A percentile compares a stretch with the other conserved stretches of the same genome.
phyloP scores from a whole-genome alignment of 2,888 invertebrate species.

The Metacarcinus magister region DNA sequence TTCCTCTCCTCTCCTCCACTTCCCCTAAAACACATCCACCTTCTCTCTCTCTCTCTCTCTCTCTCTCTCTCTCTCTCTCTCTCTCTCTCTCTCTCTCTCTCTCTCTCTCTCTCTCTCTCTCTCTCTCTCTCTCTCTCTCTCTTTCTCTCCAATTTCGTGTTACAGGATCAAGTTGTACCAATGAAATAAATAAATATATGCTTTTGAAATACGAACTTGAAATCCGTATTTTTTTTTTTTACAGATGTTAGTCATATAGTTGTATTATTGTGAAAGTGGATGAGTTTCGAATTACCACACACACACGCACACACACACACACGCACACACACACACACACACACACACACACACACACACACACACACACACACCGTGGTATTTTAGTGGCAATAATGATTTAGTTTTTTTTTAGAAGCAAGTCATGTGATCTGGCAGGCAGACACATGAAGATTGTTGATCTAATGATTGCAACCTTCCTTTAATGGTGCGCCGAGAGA shows the following conservation, averaged over 20 bases:
- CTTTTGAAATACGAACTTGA: not conserved
- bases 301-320: not conserved
- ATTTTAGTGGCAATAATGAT: too few species aligned
- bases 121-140: constrained; percentile 60
- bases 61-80: constrained; percentile 28
- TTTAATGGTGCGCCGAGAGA: not conserved
- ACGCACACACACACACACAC: not conserved
- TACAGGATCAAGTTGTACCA: not conserved
- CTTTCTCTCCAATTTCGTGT: not conserved
- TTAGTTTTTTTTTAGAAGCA: not conserved
- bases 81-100: constrained; percentile 12
- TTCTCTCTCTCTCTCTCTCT: constrained; percentile 32
- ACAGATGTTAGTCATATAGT: not conserved
- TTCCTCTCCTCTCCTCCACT: not conserved
- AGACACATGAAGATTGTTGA: not conserved
- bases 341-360: constrained; percentile 2
- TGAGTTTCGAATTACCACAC: not conserved
- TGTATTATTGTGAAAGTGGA: not conserved
- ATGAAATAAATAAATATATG: not conserved
- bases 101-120: constrained; percentile 53
- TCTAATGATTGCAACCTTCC: not conserved
- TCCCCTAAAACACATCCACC: too few species aligned
- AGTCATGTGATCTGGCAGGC: constrained; percentile 4
- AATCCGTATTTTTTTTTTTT: not conserved
- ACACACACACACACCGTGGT: not conserved